Conservation (phyloP, 2,888 invertebrate genomes). For the Netelia inedita region DNA sequence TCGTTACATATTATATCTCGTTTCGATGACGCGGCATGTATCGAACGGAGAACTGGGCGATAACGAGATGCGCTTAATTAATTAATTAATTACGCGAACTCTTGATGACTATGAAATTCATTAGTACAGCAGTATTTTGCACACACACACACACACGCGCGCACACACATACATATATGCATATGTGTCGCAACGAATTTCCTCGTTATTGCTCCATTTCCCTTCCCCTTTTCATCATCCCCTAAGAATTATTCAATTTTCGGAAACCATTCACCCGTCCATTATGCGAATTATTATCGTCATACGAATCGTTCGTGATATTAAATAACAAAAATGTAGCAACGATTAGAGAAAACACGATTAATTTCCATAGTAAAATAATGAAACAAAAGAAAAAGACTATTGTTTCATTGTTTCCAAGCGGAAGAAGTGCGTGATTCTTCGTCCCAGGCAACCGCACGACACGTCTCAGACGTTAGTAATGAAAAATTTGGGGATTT, state of each 20-base stretch:
- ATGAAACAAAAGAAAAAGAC: background rate
- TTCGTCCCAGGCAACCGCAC: constrained; percentile 48
- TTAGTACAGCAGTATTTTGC: constrained; percentile 9
- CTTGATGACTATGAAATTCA: constrained; percentile 46
- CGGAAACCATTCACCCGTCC: background rate
- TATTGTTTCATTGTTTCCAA: background rate
- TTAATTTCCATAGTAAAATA: no score
- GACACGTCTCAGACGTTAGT: constrained; percentile 55
- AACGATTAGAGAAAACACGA: constrained; percentile 29
- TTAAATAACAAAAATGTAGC: constrained; percentile 29
- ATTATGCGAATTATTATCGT: background rate
- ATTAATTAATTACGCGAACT: constrained; percentile 42
- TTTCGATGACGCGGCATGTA: constrained; percentile 1
- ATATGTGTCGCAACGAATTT: constrained; percentile 27
- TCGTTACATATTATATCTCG: background rate
- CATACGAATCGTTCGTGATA: background rate
- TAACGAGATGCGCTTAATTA: constrained; percentile 47
- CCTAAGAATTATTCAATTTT: background rate
- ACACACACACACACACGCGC: background rate
- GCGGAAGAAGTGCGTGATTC: constrained; percentile 3
- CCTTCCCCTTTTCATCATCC: background rate
- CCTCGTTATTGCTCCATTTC: constrained; percentile 27
- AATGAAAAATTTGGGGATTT: constrained; percentile 69
- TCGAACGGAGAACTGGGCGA: constrained; percentile 36
- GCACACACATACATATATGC: background rate